Evolutionary conservation across 1,140 invertebrate species (phyloP).

Genomic region (Pomacea maculata): DNA sequence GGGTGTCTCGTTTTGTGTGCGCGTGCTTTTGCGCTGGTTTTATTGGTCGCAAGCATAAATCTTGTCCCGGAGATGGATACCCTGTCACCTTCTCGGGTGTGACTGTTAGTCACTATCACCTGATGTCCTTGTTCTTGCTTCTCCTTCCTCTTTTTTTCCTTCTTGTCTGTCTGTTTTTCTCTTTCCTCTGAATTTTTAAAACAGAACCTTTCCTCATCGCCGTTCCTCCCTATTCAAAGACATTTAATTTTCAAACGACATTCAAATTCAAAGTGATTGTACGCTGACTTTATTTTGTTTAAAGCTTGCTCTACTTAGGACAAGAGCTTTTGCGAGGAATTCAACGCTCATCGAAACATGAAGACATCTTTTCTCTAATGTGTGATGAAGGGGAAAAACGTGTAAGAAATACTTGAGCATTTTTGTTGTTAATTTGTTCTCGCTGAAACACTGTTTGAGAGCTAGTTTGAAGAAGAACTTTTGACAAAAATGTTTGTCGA

Average conservation of each 20-base stretch:
- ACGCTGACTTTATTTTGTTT: too few relatives aligned
- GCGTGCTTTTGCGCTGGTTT: not conserved
- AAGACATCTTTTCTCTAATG: too few relatives aligned
- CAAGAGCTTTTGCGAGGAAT: too few relatives aligned
- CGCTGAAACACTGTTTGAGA: not conserved
- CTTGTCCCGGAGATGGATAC: not conserved
- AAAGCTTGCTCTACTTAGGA: too few relatives aligned
- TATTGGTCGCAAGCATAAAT: not conserved
- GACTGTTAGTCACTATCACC: not conserved
- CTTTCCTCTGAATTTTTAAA: not conserved
- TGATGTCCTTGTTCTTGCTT: too few relatives aligned
- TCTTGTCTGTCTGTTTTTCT: not conserved
- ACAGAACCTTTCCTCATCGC: too few relatives aligned
- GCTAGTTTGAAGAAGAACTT: not conserved
- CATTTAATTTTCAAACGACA: not conserved
- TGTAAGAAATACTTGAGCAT: too few relatives aligned
- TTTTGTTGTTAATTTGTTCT: too few relatives aligned
- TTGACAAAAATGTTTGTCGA: not conserved
- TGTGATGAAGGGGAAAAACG: too few relatives aligned
- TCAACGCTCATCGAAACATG: too few relatives aligned
- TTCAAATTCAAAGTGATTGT: too few relatives aligned
- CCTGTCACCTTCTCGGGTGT: not conserved
- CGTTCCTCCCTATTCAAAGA: too few relatives aligned
- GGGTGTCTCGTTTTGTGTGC: not conserved
- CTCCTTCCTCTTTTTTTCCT: not conserved